phyloP scores from a whole-genome alignment of 2,888 invertebrate species.

The Andrena haemorrhoa region DNA sequence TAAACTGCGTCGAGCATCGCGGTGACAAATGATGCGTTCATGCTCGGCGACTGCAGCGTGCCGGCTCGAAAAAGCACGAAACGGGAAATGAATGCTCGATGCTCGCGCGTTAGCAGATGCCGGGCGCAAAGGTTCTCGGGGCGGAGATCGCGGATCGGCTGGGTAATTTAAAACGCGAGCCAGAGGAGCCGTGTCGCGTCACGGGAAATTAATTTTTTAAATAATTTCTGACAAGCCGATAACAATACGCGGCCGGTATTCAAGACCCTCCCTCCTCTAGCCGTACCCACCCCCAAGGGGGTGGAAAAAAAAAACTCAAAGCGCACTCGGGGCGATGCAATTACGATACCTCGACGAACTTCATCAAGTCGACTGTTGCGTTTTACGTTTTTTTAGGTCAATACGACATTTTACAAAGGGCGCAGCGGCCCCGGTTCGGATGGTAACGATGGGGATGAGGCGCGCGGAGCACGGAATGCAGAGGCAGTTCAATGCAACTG shows the following conservation, averaged over 20 bases:
- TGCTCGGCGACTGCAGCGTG: slow-evolving; percentile 35
- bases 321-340: slow-evolving; percentile 64
- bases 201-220: slow-evolving; percentile 53
- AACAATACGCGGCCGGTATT: slow-evolving; percentile 38
- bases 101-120: not conserved
- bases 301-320: slow-evolving; percentile 51
- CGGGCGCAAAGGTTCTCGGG: not conserved
- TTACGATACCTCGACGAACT: slow-evolving; percentile 64
- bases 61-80: not conserved
- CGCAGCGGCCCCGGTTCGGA: slow-evolving; percentile 59
- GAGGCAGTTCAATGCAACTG: slow-evolving; percentile 69
- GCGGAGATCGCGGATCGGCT: slow-evolving; percentile 9
- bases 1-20: slow-evolving; percentile 54
- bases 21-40: slow-evolving; percentile 56
- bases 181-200: slow-evolving; percentile 5
- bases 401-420: slow-evolving; percentile 72
- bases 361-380: slow-evolving; percentile 68
- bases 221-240: slow-evolving; percentile 59
- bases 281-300: not conserved
- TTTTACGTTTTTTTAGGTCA: slow-evolving; percentile 70
- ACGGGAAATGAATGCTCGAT: slow-evolving; percentile 14
- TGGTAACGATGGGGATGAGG: slow-evolving; percentile 66
- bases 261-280: slow-evolving; percentile 2
- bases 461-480: slow-evolving; percentile 59
- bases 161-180: slow-evolving; percentile 30